Evolutionary conservation across 2,888 invertebrate species (phyloP).

Genomic region (Erebia epiphron): DNA sequence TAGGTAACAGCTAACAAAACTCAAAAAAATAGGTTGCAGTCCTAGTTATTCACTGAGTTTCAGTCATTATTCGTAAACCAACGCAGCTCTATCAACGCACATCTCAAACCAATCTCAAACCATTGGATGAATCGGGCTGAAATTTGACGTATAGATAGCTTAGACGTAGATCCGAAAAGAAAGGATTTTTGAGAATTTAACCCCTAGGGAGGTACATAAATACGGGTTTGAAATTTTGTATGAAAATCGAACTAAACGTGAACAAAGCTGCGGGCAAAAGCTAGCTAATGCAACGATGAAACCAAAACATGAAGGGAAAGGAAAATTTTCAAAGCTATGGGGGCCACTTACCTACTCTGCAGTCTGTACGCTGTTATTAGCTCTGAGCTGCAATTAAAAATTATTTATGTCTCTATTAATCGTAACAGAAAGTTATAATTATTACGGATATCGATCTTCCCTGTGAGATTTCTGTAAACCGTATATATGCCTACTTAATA

Average conservation of each 20-base stretch:
- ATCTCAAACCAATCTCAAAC: no score
- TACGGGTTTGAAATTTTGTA: no score
- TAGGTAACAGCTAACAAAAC: no score
- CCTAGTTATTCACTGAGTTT: no score
- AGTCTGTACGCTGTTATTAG: constrained; percentile 5
- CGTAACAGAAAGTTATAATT: constrained; percentile 14
- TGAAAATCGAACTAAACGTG: not conserved
- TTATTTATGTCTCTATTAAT: constrained; percentile 18
- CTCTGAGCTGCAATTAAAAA: constrained; percentile 12
- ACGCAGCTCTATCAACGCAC: no score
- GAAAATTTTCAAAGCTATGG: constrained; percentile 1
- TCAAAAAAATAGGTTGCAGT: no score
- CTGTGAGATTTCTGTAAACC: not conserved
- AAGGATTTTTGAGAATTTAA: no score
- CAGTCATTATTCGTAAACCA: no score
- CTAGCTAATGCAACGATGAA: not conserved
- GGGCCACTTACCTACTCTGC: not conserved
- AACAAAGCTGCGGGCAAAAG: not conserved
- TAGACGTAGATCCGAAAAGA: no score
- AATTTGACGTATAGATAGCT: no score
- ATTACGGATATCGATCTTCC: constrained; percentile 5
- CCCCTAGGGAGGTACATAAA: no score
- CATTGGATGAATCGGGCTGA: no score
- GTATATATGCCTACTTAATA: not conserved
- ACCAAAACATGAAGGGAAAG: not conserved